Evolutionary conservation across 2,797 vertebrate species (phyloP), one percentile per base, ranked within the genome.

Genomic region (Tapera naevia): DNA sequence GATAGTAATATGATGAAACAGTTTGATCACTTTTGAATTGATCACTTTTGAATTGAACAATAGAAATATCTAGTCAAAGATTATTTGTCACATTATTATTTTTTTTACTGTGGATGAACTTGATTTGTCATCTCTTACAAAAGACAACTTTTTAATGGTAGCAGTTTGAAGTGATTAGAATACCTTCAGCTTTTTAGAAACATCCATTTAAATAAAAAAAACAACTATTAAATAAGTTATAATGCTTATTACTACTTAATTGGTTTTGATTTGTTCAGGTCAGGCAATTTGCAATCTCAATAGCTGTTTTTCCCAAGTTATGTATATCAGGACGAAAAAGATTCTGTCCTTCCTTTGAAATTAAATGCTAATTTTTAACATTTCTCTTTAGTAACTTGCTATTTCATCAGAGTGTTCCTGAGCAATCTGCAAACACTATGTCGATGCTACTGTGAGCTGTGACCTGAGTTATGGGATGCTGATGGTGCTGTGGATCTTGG

Each of bases 371-470:
- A 21, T 24, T 45, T 50, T 74, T 74, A 78, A 15, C 11, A 6
- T 39, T 51, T 76, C 4, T 60, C 58, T 54, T 39, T 35, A 23
- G 25, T 46, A 35, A 43, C 33, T 66, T 93, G 9, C 10, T 70
- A 0, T 81, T 87, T 39, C 2, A 7, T 62, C 11, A 56, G 17
- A 27, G 9, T 56, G 2, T 78, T 86, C 17, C 64, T 61, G 75
- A 78, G 5, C 21, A n/a, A 15, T 7, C 13, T 71, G 37, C 27
- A n/a, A 41, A 9, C 54, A 25, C 17, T n/a, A 6, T 0, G 0
- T n/a, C 25, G 41, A 41, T 23, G 24, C 71, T 61, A 5, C 4
- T 21, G 33, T 53, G 50, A 21, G 9, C 13, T 71, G 48, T 28
- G 43, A 21, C 15, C 11, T 19, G 5, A 30, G 30, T n/a, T 61